phyloP scores from a whole-genome alignment of 92 coral and sea anemone genomes.

The Phymanthus crucifer region DNA sequence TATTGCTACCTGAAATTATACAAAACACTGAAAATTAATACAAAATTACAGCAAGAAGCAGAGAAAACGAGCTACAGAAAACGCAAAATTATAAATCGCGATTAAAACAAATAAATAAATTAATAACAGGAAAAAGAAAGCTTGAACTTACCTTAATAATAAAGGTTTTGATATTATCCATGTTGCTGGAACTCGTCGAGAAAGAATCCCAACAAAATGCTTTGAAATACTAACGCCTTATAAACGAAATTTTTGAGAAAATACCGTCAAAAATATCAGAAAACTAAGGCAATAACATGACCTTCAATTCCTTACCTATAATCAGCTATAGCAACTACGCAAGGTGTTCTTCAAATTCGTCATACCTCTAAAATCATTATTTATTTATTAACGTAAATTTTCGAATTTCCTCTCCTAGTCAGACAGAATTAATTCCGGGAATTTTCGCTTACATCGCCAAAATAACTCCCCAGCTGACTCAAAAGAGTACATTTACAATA shows the following conservation, averaged over 20 bases:
- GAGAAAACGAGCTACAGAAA: neutral
- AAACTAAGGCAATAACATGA: conserved; percentile 18
- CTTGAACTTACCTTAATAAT: neutral
- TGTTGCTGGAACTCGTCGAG: neutral
- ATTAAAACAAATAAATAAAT: neutral
- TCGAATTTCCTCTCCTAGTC: neutral
- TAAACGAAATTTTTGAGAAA: neutral
- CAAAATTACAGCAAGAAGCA: neutral
- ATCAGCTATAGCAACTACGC: conserved; percentile 21
- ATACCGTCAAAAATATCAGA: conserved; percentile 7
- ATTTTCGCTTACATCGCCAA: neutral
- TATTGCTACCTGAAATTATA: neutral
- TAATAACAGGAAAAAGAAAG: neutral
- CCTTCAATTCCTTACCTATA: conserved; percentile 7
- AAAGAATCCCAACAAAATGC: neutral
- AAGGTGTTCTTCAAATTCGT: conserved; percentile 23
- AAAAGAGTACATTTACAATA: neutral
- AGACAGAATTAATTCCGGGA: neutral
- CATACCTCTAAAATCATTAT: conserved; percentile 25
- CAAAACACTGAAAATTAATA: neutral
- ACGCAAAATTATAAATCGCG: neutral
- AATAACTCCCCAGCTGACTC: neutral
- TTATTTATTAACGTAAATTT: conserved; percentile 33
- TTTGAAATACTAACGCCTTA: neutral
- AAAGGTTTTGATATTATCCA: neutral